Conservation (phyloP, 2,888 invertebrate species). For the Drosophila kuntzei region DNA sequence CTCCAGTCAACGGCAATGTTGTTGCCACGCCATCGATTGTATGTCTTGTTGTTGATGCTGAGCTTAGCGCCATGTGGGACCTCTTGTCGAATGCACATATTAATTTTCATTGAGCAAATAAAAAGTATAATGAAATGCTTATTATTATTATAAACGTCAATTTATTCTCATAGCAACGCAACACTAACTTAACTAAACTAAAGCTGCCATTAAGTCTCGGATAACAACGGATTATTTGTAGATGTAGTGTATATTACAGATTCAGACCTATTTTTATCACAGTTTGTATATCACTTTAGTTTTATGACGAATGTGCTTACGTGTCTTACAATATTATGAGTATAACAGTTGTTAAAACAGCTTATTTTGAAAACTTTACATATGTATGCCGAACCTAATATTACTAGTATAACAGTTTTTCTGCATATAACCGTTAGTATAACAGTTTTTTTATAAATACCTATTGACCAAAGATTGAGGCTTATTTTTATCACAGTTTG, state of each 20-base stretch:
- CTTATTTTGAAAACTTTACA: not conserved
- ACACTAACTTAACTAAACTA: not conserved
- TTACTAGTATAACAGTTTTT: not conserved
- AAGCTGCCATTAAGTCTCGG: not conserved
- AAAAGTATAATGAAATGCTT: conserved; percentile 39
- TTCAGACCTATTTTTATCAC: not conserved
- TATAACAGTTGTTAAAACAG: not conserved
- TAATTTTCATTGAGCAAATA: conserved; percentile 61
- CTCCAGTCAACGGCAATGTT: conserved; percentile 1
- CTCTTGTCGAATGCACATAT: conserved; percentile 44
- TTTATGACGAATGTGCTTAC: too few relatives aligned
- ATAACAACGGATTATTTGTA: conserved; percentile 1
- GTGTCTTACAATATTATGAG: too few relatives aligned
- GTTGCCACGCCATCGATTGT: conserved; percentile 26
- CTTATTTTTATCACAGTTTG: not conserved
- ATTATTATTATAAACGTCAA: conserved; percentile 14
- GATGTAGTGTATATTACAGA: not conserved
- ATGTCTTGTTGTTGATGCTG: conserved; percentile 21
- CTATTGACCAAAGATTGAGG: too few relatives aligned
- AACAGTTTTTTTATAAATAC: too few relatives aligned
- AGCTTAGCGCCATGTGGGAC: conserved; percentile 45
- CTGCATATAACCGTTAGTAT: too few relatives aligned
- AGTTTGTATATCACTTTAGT: not conserved
- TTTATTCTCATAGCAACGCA: conserved; percentile 10
- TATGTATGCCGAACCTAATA: too few relatives aligned